phyloP scores from a whole-genome alignment of 2,113 vertebrate species.

The Garra rufa region DNA sequence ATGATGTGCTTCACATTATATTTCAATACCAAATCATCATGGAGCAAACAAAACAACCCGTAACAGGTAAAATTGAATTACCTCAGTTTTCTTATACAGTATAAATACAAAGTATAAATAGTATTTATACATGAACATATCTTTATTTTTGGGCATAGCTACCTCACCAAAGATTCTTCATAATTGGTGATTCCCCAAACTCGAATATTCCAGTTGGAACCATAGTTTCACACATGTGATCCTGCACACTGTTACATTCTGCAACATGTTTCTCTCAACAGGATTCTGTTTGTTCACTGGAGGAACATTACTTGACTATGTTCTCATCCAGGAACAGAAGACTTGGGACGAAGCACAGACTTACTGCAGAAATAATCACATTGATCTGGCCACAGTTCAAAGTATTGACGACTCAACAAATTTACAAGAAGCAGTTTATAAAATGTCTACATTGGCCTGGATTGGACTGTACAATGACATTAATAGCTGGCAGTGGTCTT shows the following conservation, averaged over 20 bases:
- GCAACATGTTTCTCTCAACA: neutral
- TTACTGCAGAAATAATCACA: conserved; percentile 11
- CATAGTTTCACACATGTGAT: neutral
- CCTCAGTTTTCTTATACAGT: too few species aligned
- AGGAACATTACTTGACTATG: neutral
- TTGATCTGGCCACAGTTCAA: conserved; percentile 22
- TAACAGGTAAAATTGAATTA: too few species aligned
- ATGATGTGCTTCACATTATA: too few species aligned
- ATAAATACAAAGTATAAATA: neutral
- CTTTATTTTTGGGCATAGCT: too few species aligned
- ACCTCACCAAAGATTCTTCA: neutral
- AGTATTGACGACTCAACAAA: neutral
- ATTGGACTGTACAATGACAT: conserved; percentile 39
- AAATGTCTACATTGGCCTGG: neutral
- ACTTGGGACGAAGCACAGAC: conserved; percentile 23
- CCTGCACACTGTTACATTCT: neutral
- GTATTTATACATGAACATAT: neutral
- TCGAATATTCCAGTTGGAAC: neutral
- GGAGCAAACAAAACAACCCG: too few species aligned
- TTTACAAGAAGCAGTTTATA: neutral
- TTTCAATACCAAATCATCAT: too few species aligned
- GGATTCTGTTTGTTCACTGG: neutral
- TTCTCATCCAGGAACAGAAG: conserved; percentile 18
- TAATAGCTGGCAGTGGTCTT: conserved; percentile 35
- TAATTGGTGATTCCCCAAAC: too few species aligned